A percentile compares a stretch with the other conserved stretches of the same genome.
These are phyloP conservation scores for Drosophila longiperda DNA, from an alignment of 2,888 invertebrate genomes.

Conservation along the genomic window DNA sequence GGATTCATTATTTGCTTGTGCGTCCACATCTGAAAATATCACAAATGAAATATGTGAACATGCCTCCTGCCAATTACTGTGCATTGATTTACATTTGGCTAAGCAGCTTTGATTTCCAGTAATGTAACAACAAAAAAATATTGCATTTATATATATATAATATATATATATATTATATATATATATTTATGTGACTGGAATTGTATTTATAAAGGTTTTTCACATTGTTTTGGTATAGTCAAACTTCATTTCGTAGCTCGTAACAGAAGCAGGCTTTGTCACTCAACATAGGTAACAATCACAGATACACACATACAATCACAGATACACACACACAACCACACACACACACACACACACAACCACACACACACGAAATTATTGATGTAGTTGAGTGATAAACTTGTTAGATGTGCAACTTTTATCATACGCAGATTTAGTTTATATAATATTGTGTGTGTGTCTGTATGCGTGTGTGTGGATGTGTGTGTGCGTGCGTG, in stretches of 20 bases:
- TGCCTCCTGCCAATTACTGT: background rate
- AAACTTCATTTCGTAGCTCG: slow-evolving; percentile 11
- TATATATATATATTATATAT: background rate
- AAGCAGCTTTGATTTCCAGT: slow-evolving; percentile 33
- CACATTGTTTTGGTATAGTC: slow-evolving; percentile 44
- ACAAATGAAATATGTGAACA: background rate
- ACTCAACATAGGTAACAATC: slow-evolving; percentile 12
- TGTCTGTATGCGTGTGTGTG: slow-evolving; percentile 11
- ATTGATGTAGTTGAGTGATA: slow-evolving; percentile 64
- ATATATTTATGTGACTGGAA: slow-evolving; percentile 1
- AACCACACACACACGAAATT: slow-evolving; percentile 16
- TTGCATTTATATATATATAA: slow-evolving; percentile 16
- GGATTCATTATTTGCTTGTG: background rate
- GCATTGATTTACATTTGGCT: slow-evolving; percentile 29
- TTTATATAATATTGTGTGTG: slow-evolving; percentile 6
- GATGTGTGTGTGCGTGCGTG: slow-evolving; percentile 2
- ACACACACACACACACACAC: background rate
- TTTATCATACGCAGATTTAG: slow-evolving; percentile 24
- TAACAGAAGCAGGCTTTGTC: slow-evolving; percentile 33
- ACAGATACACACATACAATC: slow-evolving; percentile 12
- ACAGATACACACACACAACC: slow-evolving; percentile 2
- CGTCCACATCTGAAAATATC: slow-evolving; percentile 5
- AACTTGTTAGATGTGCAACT: slow-evolving; percentile 51
- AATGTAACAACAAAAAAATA: slow-evolving; percentile 41
- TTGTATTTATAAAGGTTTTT: slow-evolving; percentile 60